Base-by-base conservation (phyloP, 2,797 vertebrate species). In the Anableps anableps region DNA sequence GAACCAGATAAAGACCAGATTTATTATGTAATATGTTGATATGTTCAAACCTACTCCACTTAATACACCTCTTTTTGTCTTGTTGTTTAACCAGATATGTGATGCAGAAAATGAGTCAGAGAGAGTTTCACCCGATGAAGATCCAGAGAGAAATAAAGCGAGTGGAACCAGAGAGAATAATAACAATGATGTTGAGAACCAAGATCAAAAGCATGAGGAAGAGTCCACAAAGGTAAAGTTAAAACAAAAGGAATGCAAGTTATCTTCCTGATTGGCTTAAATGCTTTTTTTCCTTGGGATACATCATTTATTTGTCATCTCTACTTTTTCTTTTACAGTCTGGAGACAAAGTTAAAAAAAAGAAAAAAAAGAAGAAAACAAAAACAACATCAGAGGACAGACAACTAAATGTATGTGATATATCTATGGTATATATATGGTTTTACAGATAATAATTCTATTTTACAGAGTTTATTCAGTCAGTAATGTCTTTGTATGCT, bases 341-440 rank as follows among this genome's bases (percentile, higher is more conserved):
- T 43, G 93, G 90, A 85, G 93, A 96, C 88, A 96, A 96, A 94
- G 86, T 92, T 29, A 96, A 96, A 80, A 99, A 98, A 95, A 99
- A 98, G 86, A 99, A 97, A 89, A 99, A 97, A 94, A 99, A 97
- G 93, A 98, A 96, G 91, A 99, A 97, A 94, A 93, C 93, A 31
- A 99, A 96, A 94, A 94, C 75, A 0, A 19, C 90, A 0, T 1
- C 94, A 73, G 95, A 92, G 78, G 96, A 96, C 26, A 29, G 85
- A 84, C 89, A 86, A 96, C 97, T 99, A 95, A 8, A 53, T 76
- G 36, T 74, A 1, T 62, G 74, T 1, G 68, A 23, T 72, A 2
- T 51, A 13, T 78, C 23, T 41, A n/a, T n/a, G n/a, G n/a, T n/a
- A n/a, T n/a, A n/a, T n/a, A n/a, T n/a, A n/a, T n/a, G n/a, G n/a